These are phyloP conservation scores for Holacanthus passer DNA, from an alignment of 2,113 vertebrate species.

Conservation along the genomic window DNA sequence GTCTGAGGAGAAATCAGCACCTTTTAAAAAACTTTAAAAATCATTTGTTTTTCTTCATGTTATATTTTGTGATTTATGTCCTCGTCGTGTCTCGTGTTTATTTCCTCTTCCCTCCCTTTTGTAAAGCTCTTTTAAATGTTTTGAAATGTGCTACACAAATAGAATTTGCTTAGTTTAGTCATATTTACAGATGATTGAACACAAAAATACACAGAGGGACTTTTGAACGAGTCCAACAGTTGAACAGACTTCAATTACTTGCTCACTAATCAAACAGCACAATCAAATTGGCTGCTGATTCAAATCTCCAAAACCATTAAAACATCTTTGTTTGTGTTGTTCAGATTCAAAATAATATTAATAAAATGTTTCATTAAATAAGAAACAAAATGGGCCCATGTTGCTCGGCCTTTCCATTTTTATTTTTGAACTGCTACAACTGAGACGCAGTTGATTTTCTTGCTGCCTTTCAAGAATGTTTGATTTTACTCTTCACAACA, in stretches of 20 bases:
- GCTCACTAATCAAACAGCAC: background rate
- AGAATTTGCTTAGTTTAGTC: background rate
- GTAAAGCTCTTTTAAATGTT: background rate
- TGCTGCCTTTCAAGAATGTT: background rate
- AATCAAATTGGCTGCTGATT: background rate
- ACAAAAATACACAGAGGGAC: rapidly evolving
- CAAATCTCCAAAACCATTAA: background rate
- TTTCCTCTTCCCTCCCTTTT: background rate
- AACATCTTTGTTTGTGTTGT: background rate
- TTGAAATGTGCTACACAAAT: background rate
- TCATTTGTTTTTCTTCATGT: too few species aligned
- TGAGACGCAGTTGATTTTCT: background rate
- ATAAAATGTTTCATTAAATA: background rate
- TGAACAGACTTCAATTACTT: background rate
- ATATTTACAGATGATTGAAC: background rate
- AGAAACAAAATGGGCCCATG: too few species aligned
- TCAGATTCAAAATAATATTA: background rate
- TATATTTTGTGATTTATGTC: background rate
- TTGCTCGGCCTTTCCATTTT: background rate
- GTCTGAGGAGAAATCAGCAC: background rate
- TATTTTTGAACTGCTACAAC: background rate
- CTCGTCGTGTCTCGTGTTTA: background rate
- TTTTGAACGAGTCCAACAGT: background rate
- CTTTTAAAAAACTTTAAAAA: background rate
- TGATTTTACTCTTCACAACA: background rate